Conservation (phyloP, 1,140 invertebrate genomes). For the Meloidogyne chitwoodi region DNA sequence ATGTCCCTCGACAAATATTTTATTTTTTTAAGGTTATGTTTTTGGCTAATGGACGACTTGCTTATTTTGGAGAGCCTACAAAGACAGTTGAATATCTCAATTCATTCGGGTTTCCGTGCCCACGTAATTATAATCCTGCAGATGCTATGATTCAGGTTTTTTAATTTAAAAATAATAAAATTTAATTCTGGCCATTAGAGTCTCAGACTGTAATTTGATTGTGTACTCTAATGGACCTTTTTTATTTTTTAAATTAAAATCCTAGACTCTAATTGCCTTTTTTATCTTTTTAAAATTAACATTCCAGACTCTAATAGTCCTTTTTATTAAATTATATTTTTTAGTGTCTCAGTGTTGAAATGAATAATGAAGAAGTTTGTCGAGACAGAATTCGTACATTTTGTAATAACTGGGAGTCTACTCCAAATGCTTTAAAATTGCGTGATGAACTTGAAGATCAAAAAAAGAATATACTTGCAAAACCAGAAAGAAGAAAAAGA, state of each 20-base stretch:
- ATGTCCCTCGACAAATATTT: constrained; percentile 1
- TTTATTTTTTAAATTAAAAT: too few species aligned
- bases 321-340: not conserved
- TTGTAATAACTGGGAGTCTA: constrained; percentile 42
- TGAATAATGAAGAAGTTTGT: constrained; percentile 61
- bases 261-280: constrained; percentile 61
- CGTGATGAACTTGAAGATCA: constrained; percentile 22
- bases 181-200: too few species aligned
- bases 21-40: constrained; percentile 54
- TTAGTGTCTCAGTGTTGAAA: constrained; percentile 26
- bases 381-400: constrained; percentile 44
- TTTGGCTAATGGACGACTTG: constrained; percentile 61
- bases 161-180: too few species aligned
- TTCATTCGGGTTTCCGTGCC: constrained; percentile 70
- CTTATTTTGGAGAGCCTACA: constrained; percentile 53
- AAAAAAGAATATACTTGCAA: not conserved
- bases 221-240: too few species aligned
- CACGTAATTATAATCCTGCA: constrained; percentile 68
- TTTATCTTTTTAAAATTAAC: constrained; percentile 41
- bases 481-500: constrained; percentile 28
- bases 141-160: constrained; percentile 71
- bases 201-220: too few species aligned
- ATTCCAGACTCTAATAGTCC: not conserved
- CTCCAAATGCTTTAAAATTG: constrained; percentile 30
- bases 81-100: constrained; percentile 49